Evolutionary conservation across 2,113 vertebrate genomes (phyloP), one percentile per base, ranked within the genome.

Genomic region (Crotalus helleri): DNA sequence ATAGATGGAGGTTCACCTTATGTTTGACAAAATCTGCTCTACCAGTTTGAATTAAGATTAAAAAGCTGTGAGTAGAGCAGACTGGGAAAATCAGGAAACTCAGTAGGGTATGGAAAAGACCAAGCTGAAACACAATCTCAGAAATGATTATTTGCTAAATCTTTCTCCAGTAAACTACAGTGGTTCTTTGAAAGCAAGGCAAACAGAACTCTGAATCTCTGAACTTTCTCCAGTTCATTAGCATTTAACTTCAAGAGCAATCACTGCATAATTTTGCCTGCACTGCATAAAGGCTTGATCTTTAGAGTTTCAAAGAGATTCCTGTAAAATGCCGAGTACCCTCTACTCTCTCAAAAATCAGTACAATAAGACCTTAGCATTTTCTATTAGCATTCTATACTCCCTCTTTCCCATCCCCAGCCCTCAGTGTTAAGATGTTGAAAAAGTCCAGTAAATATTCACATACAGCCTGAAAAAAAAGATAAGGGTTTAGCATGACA

Each of bases 161-260:
- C 44, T 87, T 19, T 92, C 59, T 86, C 44, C 57, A 51, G 2
- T 44, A 86, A 39, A 61, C 19, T 46, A 15, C 7, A 19, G 29
- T 17, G 12, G 9, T 61, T 51, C 44, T 51, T 57, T 53, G 10
- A 26, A 49, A 23, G 13, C 9, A n/a, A 85, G 33, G 21, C 33
- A 46, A 53, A 61, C 9, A 26, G 44, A 90, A 1, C 61, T 87
- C 95, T 96, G 94, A 93, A 91, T 96, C 94, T 95, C 91, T 0
- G 0, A 91, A 59, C n/a, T 92, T 93, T 92, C 93, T 93, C 94
- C 89, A 94, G 81, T 95, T 95, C 89, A 87, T 91, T 87, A 95
- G 85, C 93, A 57, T 96, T 97, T 96, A 94, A 7, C 93, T 95
- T 94, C 95, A 94, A 96, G 95, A 97, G 96, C 95, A 96, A 96